Evolutionary conservation across 1,140 invertebrate genomes (phyloP).

Genomic region (Orchesella cincta): DNA sequence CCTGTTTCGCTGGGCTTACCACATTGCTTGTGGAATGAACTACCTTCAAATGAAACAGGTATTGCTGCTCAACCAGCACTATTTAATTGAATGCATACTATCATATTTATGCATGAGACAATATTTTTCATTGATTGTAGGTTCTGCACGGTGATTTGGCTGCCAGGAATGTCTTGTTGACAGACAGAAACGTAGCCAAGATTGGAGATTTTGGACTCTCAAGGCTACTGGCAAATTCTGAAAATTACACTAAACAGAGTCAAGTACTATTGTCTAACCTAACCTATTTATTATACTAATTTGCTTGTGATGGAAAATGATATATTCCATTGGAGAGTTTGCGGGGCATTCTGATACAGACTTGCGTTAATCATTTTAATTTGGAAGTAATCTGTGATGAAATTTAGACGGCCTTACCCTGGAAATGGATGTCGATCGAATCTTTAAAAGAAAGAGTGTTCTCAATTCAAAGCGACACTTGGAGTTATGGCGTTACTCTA

Average conservation of each 20-base stretch:
- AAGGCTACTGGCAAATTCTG: slow-evolving; percentile 48
- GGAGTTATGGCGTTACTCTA: slow-evolving; percentile 58
- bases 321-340: neutral
- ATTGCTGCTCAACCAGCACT: neutral
- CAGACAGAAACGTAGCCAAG: slow-evolving; percentile 59
- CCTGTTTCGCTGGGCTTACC: neutral
- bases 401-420: neutral
- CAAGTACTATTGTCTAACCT: neutral
- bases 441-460: slow-evolving; percentile 51
- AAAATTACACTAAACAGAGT: slow-evolving; percentile 20
- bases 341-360: no score
- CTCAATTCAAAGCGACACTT: slow-evolving; percentile 58
- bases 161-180: slow-evolving; percentile 60
- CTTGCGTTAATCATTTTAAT: neutral
- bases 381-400: neutral
- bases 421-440: slow-evolving; percentile 9
- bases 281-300: neutral
- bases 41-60: neutral
- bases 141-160: slow-evolving; percentile 61
- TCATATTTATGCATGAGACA: neutral
- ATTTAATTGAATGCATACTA: neutral
- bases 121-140: slow-evolving; percentile 40
- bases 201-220: slow-evolving; percentile 62
- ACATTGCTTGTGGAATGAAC: slow-evolving; percentile 18
- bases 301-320: neutral